Percentiles rank a stretch among this genome's conserved stretches.
Conservation (phyloP, 2,888 invertebrate genomes). For the Hypolimnas misippus region DNA sequence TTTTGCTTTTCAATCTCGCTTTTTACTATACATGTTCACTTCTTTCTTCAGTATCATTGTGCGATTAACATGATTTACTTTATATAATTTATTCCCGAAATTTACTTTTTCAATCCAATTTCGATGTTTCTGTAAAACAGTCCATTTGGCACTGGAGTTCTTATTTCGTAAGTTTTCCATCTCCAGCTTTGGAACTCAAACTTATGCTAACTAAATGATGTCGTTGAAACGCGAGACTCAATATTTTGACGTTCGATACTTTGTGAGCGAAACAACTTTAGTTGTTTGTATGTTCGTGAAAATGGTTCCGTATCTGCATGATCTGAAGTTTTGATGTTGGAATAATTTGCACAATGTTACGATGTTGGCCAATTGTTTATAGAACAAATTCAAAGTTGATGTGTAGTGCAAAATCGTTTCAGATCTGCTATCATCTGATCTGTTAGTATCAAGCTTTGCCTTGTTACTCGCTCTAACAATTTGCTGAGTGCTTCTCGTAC, state of each 20-base stretch:
- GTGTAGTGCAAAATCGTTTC: background rate
- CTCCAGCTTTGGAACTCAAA: conserved; percentile 33
- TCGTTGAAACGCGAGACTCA: conserved; percentile 37
- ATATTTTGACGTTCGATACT: conserved; percentile 39
- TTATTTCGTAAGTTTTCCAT: conserved; percentile 34
- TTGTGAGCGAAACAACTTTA: conserved; percentile 30
- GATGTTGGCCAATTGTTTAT: conserved; percentile 29
- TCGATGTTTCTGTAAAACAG: conserved; percentile 18
- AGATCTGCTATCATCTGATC: background rate
- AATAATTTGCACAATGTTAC: conserved; percentile 28
- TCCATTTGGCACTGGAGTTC: conserved; percentile 27
- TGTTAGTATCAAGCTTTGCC: background rate
- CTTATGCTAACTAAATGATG: conserved; percentile 37
- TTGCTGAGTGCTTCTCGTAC: conserved; percentile 45
- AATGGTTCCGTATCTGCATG: conserved; percentile 21
- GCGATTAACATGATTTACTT: conserved; percentile 18
- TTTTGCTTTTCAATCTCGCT: background rate
- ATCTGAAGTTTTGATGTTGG: conserved; percentile 22
- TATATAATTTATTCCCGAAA: conserved; percentile 20
- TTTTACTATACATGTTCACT: conserved; percentile 8
- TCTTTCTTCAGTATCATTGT: conserved; percentile 14
- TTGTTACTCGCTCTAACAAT: conserved; percentile 3
- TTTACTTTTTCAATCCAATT: conserved; percentile 18
- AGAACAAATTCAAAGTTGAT: background rate
- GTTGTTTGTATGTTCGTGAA: conserved; percentile 30